phyloP scores from a whole-genome alignment of 1,140 invertebrate genomes.

The roundworm (Caenorhabditis elegans) region WBcel235 BX284605.5:38001-38500 shows the following conservation, averaged over 20 bases:
- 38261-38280: conserved; percentile 73
- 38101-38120: not conserved
- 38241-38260: conserved; percentile 86
- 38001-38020: no score
- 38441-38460: no score
- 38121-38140: conserved; percentile 69
- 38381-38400: no score
- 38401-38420: no score
- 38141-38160: conserved; percentile 88
- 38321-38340: no score
- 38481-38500: no score
- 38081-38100: not conserved
- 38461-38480: no score
- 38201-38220: conserved; percentile 92
- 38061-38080: conserved; percentile 35
- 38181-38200: conserved; percentile 89
- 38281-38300: not conserved
- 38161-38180: conserved; percentile 86
- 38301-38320: not conserved
- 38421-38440: no score
- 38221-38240: conserved; percentile 86
- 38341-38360: no score
- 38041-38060: not conserved
- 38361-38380: no score
- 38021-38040: not conserved